Base-by-base conservation (phyloP, 2,797 vertebrate genomes). In the Sparidentex hasta region DNA sequence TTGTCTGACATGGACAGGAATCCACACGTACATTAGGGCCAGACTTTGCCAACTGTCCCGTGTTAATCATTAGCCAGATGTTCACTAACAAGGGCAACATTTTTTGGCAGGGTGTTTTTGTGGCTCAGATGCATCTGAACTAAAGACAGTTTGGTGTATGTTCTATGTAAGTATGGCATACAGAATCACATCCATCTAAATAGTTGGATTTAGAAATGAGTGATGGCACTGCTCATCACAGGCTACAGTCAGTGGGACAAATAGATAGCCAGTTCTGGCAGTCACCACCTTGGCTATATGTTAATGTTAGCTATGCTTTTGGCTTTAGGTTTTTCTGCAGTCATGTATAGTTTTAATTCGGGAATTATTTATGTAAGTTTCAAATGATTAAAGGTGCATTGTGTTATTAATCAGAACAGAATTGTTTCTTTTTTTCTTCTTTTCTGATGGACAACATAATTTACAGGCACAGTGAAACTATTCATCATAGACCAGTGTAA, bases 41-140 rank as follows among this genome's bases (percentile, higher is more conserved):
- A 55, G 27, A 9, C 11, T 11, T 38, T 46, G 38, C 23, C 38
- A 46, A 29, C 23, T 44, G 12, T 41, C 17, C 23, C 21, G 48
- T 38, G 56, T 62, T 56, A 76, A 76, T 69, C 29, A 63, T 69
- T 63, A 63, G 5, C 57, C 65, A 27, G 38, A 21, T 6, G 16
- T 56, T 51, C 47, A 55, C 9, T 46, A 12, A 11, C 18, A 51
- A 7, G 2, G 5, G 38, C 13, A 29, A 8, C 47, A 51, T 62
- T 54, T 33, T 33, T 33, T 33, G 33, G 33, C 33, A 33, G 3
- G 13, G 8, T 21, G n/a, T 18, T 52, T 41, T 54, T 20, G 9
- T 66, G 20, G 18, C 16, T 38, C 48, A 51, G 27, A 38, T 61
- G 38, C 12, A 12, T 46, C 21, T 38, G 20, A 18, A 13, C 5